Conservation (phyloP, 2,113 vertebrate species). For the Nothoprocta pentlandii region DNA sequence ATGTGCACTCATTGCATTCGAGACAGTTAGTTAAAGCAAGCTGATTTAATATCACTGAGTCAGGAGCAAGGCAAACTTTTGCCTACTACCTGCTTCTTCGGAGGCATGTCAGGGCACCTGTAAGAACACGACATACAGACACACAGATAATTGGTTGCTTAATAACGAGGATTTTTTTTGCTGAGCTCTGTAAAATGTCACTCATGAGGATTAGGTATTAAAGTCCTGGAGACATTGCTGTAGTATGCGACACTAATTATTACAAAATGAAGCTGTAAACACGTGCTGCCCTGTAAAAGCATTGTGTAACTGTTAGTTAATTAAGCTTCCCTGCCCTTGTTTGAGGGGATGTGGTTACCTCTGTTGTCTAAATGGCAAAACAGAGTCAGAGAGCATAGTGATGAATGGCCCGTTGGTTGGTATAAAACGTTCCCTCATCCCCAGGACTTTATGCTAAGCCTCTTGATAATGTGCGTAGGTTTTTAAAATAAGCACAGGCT, state of each 20-base stretch:
- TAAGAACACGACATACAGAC: background rate
- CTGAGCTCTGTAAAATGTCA: conserved; percentile 49
- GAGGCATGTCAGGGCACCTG: conserved; percentile 26
- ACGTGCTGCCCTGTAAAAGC: background rate
- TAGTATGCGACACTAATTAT: conserved; percentile 8
- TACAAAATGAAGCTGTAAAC: conserved; percentile 32
- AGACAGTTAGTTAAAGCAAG: background rate
- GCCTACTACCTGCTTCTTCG: background rate
- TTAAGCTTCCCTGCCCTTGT: background rate
- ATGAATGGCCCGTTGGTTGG: background rate
- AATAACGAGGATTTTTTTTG: conserved; percentile 4
- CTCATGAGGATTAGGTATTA: background rate
- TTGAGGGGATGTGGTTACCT: conserved; percentile 12
- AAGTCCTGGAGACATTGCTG: background rate
- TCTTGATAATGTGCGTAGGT: background rate
- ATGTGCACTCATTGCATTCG: background rate
- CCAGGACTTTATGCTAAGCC: background rate
- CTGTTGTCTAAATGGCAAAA: background rate
- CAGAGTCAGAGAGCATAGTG: background rate
- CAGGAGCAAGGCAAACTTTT: conserved; percentile 7
- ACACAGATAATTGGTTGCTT: conserved; percentile 5
- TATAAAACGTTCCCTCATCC: background rate
- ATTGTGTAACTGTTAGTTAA: background rate
- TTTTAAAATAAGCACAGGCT: background rate
- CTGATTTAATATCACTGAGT: conserved; percentile 14